Evolutionary conservation across 2,888 invertebrate genomes (phyloP), one percentile per base, ranked within the genome.

Genomic region (Fragum fragum): DNA sequence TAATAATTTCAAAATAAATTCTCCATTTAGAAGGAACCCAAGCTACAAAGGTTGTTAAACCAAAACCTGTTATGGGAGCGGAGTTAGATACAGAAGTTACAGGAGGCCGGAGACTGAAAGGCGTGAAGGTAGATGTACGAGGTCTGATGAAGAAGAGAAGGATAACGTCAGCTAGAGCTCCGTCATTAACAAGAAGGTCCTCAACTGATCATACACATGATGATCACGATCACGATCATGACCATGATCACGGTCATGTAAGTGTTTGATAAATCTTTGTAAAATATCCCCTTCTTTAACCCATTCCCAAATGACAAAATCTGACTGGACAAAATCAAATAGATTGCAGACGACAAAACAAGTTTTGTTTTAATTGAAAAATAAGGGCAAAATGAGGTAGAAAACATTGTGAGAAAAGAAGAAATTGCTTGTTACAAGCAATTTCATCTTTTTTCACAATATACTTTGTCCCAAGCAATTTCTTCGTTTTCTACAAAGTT

Each of bases 111-210:
- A 61, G 75, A 9, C 53, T 79, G 47, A 83, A 80, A 26, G 88
- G 87, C 21, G 71, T 86, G 36, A 86, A 87, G 76, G 86, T 90
- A 0, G 90, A 90, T 71, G 87, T 88, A 7, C 76, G 86, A 55
- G 83, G 86, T 0, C 75, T 90, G 66, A 86, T 90, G 88, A 90
- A 86, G 79, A 85, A 85, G 29, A 69, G 80, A n/a, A 55, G 83
- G 14, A 79, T 86, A 18, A 86, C 86, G 18, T 83, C 86, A 0
- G 86, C 79, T 32, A 39, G 86, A 68, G 83, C 86, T n/a, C 83
- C 86, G 36, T 86, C 86, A 16, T 52, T 86, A 63, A 86, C 86
- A 14, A 75, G 86, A 2, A 39, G 83, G 23, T 47, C 86, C 23
- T 86, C 86, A 5, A 79, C 83, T 21, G 89, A 89, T 73, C 89